These are phyloP conservation scores for Aporrectodea caliginosa DNA, from an alignment of 1,140 invertebrate species.

Conservation along the genomic window DNA sequence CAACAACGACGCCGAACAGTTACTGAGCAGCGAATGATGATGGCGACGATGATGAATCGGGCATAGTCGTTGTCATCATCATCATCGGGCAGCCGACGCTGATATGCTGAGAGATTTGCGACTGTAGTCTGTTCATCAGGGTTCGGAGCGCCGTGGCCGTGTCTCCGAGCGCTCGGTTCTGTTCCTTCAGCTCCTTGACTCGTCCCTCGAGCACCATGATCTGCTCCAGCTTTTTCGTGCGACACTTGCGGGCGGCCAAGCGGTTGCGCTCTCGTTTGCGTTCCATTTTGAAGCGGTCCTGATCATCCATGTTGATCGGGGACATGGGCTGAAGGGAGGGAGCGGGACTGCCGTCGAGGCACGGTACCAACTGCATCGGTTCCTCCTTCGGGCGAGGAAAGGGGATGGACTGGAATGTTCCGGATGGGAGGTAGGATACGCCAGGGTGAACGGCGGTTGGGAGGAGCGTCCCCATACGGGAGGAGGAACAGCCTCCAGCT, in stretches of 20 bases:
- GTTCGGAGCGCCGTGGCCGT: conserved; percentile 77
- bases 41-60: too few species aligned
- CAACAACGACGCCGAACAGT: too few species aligned
- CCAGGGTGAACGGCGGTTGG: background rate
- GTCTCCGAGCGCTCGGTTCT: conserved; percentile 77
- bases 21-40: too few species aligned
- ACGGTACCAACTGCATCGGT: conserved; percentile 51
- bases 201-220: conserved; percentile 85
- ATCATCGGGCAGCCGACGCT: too few species aligned
- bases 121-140: too few species aligned
- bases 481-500: too few species aligned
- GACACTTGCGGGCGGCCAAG: conserved; percentile 91
- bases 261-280: conserved; percentile 90
- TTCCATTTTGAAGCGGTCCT: conserved; percentile 92
- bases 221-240: conserved; percentile 86
- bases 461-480: background rate
- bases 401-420: too few species aligned
- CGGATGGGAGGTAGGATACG: background rate
- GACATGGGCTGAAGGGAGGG: too few species aligned
- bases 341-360: conserved; percentile 38
- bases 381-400: conserved; percentile 44
- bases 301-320: conserved; percentile 92
- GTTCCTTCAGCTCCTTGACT: conserved; percentile 82
- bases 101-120: too few species aligned
- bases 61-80: too few species aligned